Evolutionary conservation across 1,140 invertebrate species (phyloP), one percentile per base, ranked within the genome.

Genomic region (Tetramorium simillimum): DNA sequence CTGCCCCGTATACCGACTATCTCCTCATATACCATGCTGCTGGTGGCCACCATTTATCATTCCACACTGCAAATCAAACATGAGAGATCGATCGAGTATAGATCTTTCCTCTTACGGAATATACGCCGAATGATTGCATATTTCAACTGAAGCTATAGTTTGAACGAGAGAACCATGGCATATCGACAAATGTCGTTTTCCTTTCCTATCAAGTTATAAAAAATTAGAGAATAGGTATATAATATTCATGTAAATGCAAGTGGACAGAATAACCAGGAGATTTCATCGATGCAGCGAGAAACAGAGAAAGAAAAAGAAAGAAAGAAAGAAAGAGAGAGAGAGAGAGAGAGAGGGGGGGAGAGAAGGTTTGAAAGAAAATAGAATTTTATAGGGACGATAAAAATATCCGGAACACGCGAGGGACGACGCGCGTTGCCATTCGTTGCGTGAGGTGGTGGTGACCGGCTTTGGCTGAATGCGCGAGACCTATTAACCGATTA

Each of bases 1-100:
- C 95, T 96, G 92, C 93, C 95, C 93, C 94, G 92, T 84, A 95
- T 93, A 84, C 94, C 93, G 43, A 93, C 94, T 87, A 95, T 95
- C 90, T 95, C 95, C 88, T 96, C 95, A 93, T 95, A 95, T 87
- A 95, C 95, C 95, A 95, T 95, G 62, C 93, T 94, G 93, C 91
- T 93, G 90, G 92, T 93, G 69, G 92, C 94, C 81, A 95, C 92
- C 94, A 95, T 95, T 91, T 93, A 92, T 91, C 94, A 94, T 94
- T 75, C 89, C 91, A 92, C 89, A 86, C 85, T 91, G 87, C 73
- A 76, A 63, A 63, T 51, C 37, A 53, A 51, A 75, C 21, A 49
- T 28, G 37, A 69, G 28, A 40, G n/a, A 76, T 78, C 60, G 24
- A 3, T 49, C 4, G 58, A 65, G 16, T 16, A 46, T 21, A 72